Base-by-base conservation (phyloP, 2,888 invertebrate species). In the Agrenia bidenticulata region DNA sequence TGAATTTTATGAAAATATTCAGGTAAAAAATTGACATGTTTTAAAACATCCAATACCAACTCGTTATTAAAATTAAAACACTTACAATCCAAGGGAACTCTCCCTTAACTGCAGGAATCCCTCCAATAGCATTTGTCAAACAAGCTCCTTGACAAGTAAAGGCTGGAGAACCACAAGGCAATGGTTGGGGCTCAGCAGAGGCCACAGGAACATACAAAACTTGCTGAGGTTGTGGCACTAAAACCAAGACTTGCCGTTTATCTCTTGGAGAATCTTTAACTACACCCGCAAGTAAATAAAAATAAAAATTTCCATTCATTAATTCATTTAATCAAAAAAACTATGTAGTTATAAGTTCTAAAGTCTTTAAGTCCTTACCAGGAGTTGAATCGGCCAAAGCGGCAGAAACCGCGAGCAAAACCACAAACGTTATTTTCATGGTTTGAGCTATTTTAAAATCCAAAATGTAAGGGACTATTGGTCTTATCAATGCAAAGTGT, bases 1-100 rank as follows among this genome's bases (percentile, higher is more conserved):
- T 63, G 19, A 17, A 39, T n/a, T n/a, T n/a, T n/a, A n/a, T n/a
- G n/a, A n/a, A n/a, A n/a, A n/a, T n/a, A n/a, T n/a, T n/a, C n/a
- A n/a, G n/a, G n/a, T n/a, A n/a, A n/a, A n/a, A n/a, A n/a, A n/a
- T n/a, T 39, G 13, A 11, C 39, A 39, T 39, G 39, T 13, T 9
- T n/a, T n/a, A n/a, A n/a, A n/a, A n/a, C n/a, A 7, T 13, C 9
- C n/a, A 17, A 49, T 7, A 17, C 7, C 19, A 23, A 51, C 9
- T 51, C 21, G 15, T 9, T 21, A 19, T 51, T 21, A 51, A 51
- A 15, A n/a, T 45, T 19, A 45, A 45, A 45, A 45, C 7, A 51
- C 51, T 21, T 26, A 66, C 67, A 19, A 63, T 60, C 70, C 70
- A 70, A 42, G 70, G 70, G 50, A 55, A 61, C 58, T 70, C 70